phyloP scores from a whole-genome alignment of 2,797 vertebrate species.

The Tenualosa thibaudeaui region DNA sequence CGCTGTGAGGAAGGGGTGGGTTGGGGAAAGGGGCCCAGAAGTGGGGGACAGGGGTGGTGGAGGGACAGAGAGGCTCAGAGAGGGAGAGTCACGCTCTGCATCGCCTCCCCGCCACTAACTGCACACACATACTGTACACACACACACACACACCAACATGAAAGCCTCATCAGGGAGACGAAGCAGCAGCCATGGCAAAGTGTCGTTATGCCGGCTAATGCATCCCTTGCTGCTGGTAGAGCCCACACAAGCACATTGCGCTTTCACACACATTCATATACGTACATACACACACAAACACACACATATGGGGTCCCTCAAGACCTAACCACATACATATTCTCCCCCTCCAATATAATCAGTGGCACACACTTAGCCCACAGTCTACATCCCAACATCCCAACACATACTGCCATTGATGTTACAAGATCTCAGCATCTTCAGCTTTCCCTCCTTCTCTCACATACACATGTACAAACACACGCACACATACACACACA shows the following conservation, averaged over 20 bases:
- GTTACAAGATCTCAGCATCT: neutral
- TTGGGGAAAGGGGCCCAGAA: neutral
- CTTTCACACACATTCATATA: neutral
- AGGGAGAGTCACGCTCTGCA: neutral
- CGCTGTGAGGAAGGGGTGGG: neutral
- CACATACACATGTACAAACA: neutral
- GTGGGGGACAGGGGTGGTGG: neutral
- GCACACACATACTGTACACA: too few species aligned
- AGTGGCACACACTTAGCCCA: neutral
- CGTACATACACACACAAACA: neutral
- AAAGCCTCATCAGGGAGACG: neutral
- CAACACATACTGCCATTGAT: neutral
- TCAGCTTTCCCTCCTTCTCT: neutral
- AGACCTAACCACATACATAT: neutral
- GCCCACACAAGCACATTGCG: conserved; percentile 2
- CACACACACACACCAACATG: neutral
- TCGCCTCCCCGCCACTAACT: neutral
- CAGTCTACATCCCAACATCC: neutral
- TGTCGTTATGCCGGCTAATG: neutral
- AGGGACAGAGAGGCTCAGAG: neutral
- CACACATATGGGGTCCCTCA: neutral
- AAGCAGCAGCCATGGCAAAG: neutral
- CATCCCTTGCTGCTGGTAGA: neutral
- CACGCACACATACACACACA: neutral
- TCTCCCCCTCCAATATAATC: neutral